Evolutionary conservation across 2,888 invertebrate genomes (phyloP).

Genomic region (Caenorhabditis sp.): DNA sequence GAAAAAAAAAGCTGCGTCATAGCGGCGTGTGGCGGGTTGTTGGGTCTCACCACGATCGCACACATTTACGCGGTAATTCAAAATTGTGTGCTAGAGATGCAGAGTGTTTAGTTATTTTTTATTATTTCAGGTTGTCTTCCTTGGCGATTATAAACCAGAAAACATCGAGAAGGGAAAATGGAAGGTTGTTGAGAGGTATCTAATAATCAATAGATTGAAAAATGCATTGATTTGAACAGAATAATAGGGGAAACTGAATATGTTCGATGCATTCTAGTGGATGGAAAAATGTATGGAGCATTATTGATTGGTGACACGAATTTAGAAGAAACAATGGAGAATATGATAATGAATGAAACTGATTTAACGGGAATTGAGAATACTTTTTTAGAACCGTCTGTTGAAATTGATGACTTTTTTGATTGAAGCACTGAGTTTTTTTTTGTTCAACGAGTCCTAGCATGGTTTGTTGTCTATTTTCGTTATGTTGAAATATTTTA

Average conservation of each 20-base stretch:
- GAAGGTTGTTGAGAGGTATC: conserved; percentile 41
- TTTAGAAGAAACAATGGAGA: conserved; percentile 80
- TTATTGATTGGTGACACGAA: conserved; percentile 95
- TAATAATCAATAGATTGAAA: neutral
- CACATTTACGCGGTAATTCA: neutral
- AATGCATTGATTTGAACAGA: conserved; percentile 35
- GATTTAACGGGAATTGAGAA: conserved; percentile 88
- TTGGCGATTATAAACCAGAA: conserved; percentile 65
- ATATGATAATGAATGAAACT: conserved; percentile 84
- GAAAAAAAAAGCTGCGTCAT: conserved; percentile 10
- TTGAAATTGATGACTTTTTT: conserved; percentile 99
- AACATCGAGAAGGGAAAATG: conserved; percentile 41
- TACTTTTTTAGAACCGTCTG: conserved; percentile 89
- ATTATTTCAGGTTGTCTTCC: conserved; percentile 55
- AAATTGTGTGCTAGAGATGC: neutral
- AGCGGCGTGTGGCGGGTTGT: neutral
- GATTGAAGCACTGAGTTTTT: conserved; percentile 76
- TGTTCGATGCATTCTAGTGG: conserved; percentile 85
- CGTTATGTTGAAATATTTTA: neutral
- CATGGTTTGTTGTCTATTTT: neutral
- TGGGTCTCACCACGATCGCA: conserved; percentile 28
- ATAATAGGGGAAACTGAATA: conserved; percentile 71
- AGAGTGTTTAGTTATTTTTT: neutral
- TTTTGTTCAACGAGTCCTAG: too few relatives aligned
- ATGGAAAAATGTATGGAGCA: conserved; percentile 88